Conservation (phyloP, 2,113 vertebrate genomes). For the Mustela lutreola region DNA sequence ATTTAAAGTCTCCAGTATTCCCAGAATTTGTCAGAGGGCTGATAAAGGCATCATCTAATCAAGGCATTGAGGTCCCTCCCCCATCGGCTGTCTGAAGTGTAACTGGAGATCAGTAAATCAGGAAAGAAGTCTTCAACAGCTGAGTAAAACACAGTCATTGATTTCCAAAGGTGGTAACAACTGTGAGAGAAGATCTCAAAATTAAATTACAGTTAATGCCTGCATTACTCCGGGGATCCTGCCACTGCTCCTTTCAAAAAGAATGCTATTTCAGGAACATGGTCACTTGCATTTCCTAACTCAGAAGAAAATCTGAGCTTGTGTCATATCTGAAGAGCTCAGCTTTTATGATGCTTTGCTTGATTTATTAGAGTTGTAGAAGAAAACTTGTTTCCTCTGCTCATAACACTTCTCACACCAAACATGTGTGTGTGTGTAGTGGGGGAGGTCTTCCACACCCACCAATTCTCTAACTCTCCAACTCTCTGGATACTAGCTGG, state of each 20-base stretch:
- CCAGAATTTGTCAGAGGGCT: slow-evolving; percentile 47
- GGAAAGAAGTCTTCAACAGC: slow-evolving; percentile 57
- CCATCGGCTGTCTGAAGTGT: slow-evolving; percentile 54
- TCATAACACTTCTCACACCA: background rate
- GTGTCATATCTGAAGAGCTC: background rate
- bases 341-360: background rate
- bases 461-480: background rate
- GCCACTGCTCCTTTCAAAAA: background rate
- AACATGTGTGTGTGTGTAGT: background rate
- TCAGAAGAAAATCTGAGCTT: background rate
- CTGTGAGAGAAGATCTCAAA: slow-evolving; percentile 67
- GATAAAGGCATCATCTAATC: slow-evolving; percentile 54
- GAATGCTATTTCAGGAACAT: background rate
- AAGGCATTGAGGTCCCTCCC: background rate
- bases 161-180: slow-evolving; percentile 74
- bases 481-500: background rate
- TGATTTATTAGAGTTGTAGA: background rate
- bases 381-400: background rate
- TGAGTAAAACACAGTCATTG: slow-evolving; percentile 43
- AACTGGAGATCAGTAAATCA: slow-evolving; percentile 50
- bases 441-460: background rate
- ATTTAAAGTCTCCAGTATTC: slow-evolving; percentile 39
- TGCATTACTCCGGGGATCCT: background rate
- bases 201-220: slow-evolving; percentile 62
- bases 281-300: background rate